Evolutionary conservation across 1,140 invertebrate genomes (phyloP).

Genomic region (Metopolophium dirhodum): DNA sequence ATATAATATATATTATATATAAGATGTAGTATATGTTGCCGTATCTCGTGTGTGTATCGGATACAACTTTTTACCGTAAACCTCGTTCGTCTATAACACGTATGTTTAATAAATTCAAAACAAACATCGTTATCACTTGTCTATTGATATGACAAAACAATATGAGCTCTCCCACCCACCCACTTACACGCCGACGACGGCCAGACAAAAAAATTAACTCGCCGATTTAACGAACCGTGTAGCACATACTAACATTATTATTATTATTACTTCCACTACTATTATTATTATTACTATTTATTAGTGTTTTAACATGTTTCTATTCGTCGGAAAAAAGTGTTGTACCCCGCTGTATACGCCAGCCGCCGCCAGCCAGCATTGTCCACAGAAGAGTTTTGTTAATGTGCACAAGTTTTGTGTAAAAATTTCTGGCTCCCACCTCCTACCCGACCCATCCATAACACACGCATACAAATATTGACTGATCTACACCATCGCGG

Average conservation of each 20-base stretch:
- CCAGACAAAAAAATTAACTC: background rate
- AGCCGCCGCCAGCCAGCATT: background rate
- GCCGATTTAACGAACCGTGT: background rate
- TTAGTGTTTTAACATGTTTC: background rate
- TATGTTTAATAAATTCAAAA: background rate
- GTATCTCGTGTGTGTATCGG: background rate
- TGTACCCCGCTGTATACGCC: background rate
- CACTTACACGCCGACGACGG: background rate
- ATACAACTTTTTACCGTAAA: background rate
- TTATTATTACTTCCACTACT: background rate
- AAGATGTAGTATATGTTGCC: background rate
- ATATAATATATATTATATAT: background rate
- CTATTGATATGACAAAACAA: background rate
- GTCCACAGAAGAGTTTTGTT: background rate
- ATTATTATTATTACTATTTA: constrained; percentile 26
- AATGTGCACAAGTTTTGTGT: background rate
- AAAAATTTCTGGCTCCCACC: background rate
- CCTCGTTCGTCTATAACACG: background rate
- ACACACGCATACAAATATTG: background rate
- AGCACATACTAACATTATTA: background rate
- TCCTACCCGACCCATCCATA: background rate
- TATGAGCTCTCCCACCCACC: background rate
- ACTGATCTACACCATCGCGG: background rate
- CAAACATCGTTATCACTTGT: background rate
- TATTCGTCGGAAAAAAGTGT: background rate